A percentile compares a stretch with the other conserved stretches of the same genome.
Conservation (phyloP, 2,888 invertebrate species). For the Catonia carolina region DNA sequence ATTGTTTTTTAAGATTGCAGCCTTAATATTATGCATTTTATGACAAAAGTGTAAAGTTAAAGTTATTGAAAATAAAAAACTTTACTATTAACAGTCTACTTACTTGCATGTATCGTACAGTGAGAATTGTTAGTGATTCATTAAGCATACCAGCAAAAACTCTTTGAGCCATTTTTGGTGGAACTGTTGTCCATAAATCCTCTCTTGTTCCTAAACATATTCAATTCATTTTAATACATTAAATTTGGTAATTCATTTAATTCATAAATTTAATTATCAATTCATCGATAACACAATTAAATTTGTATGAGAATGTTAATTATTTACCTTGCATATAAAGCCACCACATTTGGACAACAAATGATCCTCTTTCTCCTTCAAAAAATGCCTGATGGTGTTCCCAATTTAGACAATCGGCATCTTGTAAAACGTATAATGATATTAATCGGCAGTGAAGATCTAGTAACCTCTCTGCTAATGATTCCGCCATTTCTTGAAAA, state of each 20-base stretch:
- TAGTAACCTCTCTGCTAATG: conserved; percentile 70
- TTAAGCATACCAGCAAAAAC: conserved; percentile 80
- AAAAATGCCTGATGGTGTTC: conserved; percentile 57
- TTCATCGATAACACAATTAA: too few relatives aligned
- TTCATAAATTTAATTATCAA: too few relatives aligned
- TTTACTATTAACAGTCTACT: conserved; percentile 23
- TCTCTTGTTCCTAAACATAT: conserved; percentile 58
- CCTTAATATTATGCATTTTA: too few relatives aligned
- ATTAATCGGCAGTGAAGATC: conserved; percentile 73
- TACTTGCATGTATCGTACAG: conserved; percentile 74
- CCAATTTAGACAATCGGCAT: conserved; percentile 71
- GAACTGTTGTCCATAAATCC: conserved; percentile 82
- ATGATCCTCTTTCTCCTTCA: conserved; percentile 69
- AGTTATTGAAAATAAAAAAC: neutral
- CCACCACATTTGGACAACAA: conserved; percentile 84
- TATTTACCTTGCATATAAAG: conserved; percentile 79
- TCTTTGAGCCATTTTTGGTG: conserved; percentile 79
- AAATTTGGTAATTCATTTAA: too few relatives aligned
- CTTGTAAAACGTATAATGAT: conserved; percentile 73
- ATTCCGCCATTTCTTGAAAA: conserved; percentile 76
- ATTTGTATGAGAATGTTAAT: too few relatives aligned
- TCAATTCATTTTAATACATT: too few relatives aligned
- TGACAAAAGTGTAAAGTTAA: too few relatives aligned
- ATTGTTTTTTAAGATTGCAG: too few relatives aligned
- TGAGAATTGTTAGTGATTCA: conserved; percentile 72